phyloP scores from a whole-genome alignment of 2,888 invertebrate species.

The Acheta domesticus region DNA sequence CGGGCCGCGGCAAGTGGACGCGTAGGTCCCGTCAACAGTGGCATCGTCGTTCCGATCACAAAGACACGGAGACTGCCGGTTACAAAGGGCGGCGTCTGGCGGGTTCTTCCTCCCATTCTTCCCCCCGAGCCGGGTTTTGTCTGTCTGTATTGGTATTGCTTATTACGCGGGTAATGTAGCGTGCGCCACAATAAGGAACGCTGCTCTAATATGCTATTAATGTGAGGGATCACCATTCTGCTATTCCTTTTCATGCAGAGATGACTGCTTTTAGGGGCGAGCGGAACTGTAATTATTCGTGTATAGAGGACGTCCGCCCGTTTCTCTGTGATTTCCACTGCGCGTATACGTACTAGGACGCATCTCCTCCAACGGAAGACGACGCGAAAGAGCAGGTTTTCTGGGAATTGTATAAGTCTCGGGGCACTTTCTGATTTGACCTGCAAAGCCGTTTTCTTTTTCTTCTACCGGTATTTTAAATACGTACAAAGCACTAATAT shows the following conservation, averaged over 20 bases:
- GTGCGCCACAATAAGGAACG: background rate
- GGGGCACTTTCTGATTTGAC: background rate
- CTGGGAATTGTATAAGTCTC: background rate
- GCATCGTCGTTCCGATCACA: no score
- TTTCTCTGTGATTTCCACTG: background rate
- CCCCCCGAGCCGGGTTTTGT: background rate
- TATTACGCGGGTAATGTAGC: slow-evolving; percentile 18
- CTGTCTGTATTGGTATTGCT: background rate
- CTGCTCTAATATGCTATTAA: background rate
- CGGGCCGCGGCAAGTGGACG: no score
- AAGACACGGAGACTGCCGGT: no score
- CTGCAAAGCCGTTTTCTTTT: background rate
- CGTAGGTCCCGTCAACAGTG: no score
- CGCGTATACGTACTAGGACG: no score
- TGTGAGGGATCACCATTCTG: background rate
- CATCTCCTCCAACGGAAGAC: no score
- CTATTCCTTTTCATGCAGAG: background rate
- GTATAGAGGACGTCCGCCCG: slow-evolving; percentile 5
- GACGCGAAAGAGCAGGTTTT: background rate
- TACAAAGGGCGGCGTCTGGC: no score
- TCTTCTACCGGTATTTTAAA: background rate
- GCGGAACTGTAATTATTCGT: background rate
- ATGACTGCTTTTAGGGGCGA: background rate
- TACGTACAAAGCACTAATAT: background rate
- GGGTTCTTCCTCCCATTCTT: background rate